A percentile compares a stretch with the other conserved stretches of the same genome.
Conservation (phyloP, 37 sponge, comb jelly and placozoan genomes). For the Agelas oroides region DNA sequence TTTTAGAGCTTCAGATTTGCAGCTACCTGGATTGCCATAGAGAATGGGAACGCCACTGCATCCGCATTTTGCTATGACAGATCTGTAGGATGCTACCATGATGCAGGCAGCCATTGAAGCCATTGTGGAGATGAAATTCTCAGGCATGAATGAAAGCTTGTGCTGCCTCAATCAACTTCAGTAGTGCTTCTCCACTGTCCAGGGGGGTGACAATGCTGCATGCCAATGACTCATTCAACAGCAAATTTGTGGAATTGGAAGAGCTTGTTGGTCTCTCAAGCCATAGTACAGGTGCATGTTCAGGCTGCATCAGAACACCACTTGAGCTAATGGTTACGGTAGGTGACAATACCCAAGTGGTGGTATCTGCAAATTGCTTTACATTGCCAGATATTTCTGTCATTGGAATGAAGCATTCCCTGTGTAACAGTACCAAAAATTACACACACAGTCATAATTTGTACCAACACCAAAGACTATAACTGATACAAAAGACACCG, state of each 20-base stretch:
- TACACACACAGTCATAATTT: too few relatives aligned
- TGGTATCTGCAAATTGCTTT: too few relatives aligned
- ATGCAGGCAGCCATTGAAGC: background rate
- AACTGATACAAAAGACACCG: too few relatives aligned
- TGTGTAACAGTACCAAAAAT: too few relatives aligned
- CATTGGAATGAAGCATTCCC: too few relatives aligned
- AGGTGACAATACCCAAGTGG: background rate
- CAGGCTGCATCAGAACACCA: background rate
- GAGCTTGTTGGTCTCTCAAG: background rate
- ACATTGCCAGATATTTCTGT: too few relatives aligned
- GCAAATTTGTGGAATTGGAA: background rate
- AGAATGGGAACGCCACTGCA: background rate
- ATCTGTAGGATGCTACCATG: background rate
- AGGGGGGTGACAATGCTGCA: background rate
- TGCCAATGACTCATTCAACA: background rate
- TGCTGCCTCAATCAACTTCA: background rate
- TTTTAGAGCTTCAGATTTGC: background rate
- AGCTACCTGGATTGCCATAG: background rate
- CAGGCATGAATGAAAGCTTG: slow-evolving; percentile 11
- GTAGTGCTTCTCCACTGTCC: background rate
- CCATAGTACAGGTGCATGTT: background rate
- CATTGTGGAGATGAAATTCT: background rate
- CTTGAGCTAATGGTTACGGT: background rate
- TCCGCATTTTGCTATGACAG: background rate
- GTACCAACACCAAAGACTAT: too few relatives aligned